Evolutionary conservation across 2,888 invertebrate genomes (phyloP).

Genomic region (Eudasyphora cyanicolor): DNA sequence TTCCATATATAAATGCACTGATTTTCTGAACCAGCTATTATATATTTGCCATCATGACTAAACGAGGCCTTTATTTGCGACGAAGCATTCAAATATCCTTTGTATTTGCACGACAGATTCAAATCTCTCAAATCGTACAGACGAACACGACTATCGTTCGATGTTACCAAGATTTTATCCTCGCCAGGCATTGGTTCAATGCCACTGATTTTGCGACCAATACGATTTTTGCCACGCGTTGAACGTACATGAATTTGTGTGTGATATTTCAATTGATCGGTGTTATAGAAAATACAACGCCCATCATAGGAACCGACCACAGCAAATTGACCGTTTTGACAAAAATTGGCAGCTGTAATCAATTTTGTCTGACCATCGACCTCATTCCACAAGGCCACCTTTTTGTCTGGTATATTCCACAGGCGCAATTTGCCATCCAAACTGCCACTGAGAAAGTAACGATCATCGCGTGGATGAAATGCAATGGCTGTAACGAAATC

Average conservation of each 20-base stretch:
- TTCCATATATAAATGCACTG: conserved; percentile 99
- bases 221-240: conserved; percentile 96
- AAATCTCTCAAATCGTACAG: conserved; percentile 97
- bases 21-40: conserved; percentile 98
- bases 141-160: conserved; percentile 97
- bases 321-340: conserved; percentile 98
- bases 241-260: conserved; percentile 98
- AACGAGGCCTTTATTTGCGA: conserved; percentile 99
- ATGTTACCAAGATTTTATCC: conserved; percentile 97
- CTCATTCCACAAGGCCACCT: conserved; percentile 99
- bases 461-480: conserved; percentile 95
- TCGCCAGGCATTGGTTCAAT: conserved; percentile 98
- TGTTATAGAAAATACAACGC: conserved; percentile 98
- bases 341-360: conserved; percentile 98
- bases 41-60: conserved; percentile 98
- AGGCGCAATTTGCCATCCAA: conserved; percentile 98
- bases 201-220: conserved; percentile 97
- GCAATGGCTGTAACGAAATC: conserved; percentile 99
- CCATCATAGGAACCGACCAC: conserved; percentile 99
- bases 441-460: conserved; percentile 96
- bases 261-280: conserved; percentile 98
- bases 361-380: conserved; percentile 96
- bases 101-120: conserved; percentile 96
- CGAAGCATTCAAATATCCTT: conserved; percentile 95
- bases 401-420: conserved; percentile 99